Evolutionary conservation across 2,888 invertebrate species (phyloP).

Genomic region (Tachina lurida): DNA sequence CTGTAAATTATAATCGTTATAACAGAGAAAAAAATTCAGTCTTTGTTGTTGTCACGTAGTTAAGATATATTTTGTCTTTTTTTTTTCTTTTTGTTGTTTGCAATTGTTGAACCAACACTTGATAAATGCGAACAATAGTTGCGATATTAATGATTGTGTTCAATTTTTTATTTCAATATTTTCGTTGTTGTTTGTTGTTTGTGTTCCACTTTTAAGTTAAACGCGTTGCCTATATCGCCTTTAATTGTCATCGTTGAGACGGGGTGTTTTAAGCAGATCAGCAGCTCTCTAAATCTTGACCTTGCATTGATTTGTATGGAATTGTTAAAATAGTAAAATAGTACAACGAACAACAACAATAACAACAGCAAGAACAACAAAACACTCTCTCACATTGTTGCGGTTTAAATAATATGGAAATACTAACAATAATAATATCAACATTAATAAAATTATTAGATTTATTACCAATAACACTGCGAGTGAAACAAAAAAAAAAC

Average conservation of each 20-base stretch:
- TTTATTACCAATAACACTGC: conserved; percentile 55
- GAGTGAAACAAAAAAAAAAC: conserved; percentile 41
- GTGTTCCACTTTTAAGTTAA: conserved; percentile 41
- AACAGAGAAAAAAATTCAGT: not conserved
- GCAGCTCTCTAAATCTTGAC: conserved; percentile 67
- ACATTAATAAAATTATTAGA: conserved; percentile 42
- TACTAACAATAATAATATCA: conserved; percentile 27
- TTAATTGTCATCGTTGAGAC: conserved; percentile 66
- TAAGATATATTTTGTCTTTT: conserved; percentile 1
- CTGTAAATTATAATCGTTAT: conserved; percentile 52
- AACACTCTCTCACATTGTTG: conserved; percentile 11
- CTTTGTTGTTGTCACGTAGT: not conserved
- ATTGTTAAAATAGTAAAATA: conserved; percentile 58
- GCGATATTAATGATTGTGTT: conserved; percentile 48
- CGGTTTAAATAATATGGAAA: conserved; percentile 36
- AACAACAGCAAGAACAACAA: not conserved
- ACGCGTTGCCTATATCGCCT: conserved; percentile 73
- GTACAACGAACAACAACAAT: conserved; percentile 24
- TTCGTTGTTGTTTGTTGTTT: conserved; percentile 9
- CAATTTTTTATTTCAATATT: conserved; percentile 50
- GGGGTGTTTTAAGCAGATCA: conserved; percentile 70
- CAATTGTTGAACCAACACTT: conserved; percentile 57
- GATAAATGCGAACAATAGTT: conserved; percentile 45
- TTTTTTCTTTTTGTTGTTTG: conserved; percentile 9
- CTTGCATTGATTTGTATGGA: conserved; percentile 68